Evolutionary conservation across 2,797 vertebrate species (phyloP), one percentile per base, ranked within the genome.

Genomic region (Phalloptychus januarius): DNA sequence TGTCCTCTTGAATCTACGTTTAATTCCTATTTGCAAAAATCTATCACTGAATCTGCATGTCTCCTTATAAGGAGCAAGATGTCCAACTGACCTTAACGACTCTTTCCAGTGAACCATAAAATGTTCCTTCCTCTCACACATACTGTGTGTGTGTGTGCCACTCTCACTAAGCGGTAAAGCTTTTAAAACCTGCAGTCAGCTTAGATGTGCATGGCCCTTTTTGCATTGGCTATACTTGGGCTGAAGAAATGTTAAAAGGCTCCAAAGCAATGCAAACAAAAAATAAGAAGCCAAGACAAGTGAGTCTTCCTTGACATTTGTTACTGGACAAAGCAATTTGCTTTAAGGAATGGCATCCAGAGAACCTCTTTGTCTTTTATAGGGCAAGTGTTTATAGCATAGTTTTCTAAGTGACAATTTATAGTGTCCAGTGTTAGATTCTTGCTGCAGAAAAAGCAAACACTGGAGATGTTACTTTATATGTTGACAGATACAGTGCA

Each of bases 291-390:
- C 84, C 84, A 84, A 81, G 80, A 80, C 89, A 86, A 82, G 85
- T 91, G 92, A 91, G 82, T 85, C 61, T 85, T 76, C 88, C 86
- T 90, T 93, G 91, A 88, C 73, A 85, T 87, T 82, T 91, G 88
- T 77, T 90, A 83, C 86, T 92, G 85, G 5, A 42, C 82, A 78
- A 90, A 83, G 89, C 84, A 83, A 85, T 91, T 88, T 81, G 79
- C 89, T 91, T 86, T 81, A 73, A 87, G 75, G 82, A 87, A 92
- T 93, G 79, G 76, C 79, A 85, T 94, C 92, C 72, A 74, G 76
- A 76, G 74, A 84, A 87, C 86, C 81, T 85, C 81, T 84, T 86
- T 48, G 65, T 81, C 78, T 90, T 94, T 92, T 86, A 90, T 79
- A 71, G 72, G 76, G 56, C 12, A 70, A 80, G 74, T 71, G 20